Base-by-base conservation (phyloP, 2,888 invertebrate species). In the Epinotia bilunana region DNA sequence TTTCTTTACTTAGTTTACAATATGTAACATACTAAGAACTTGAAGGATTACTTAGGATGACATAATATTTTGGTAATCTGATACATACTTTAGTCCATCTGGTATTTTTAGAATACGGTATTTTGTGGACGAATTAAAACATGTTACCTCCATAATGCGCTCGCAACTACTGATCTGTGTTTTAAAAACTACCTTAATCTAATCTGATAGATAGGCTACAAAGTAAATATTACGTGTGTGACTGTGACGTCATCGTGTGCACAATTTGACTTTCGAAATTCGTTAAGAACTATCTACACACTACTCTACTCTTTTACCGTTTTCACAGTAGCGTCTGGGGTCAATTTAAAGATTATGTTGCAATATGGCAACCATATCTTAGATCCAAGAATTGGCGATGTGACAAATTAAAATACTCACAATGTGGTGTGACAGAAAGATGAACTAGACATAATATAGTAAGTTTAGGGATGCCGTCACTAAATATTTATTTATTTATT, bases 61-160 rank as follows among this genome's bases (percentile, higher is more conserved):
- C n/a, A 53, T 53, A 53, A 53, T n/a, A 7, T 7, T 39, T 53
- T 7, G 53, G 7, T 3, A 53, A 53, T 53, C n/a, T n/a, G 53
- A n/a, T 53, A 6, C 16, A 16, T 49, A n/a, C n/a, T n/a, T n/a
- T n/a, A 5, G 16, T 16, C 16, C 49, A n/a, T 33, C 4, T 57
- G 20, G 20, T 23, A 58, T 5, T 23, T 23, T 20, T 39, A 39
- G 39, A 39, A 39, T 9, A 39, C 9, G 9, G 39, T 23, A 60
- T 67, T 57, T 67, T 33, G 18, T 3, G 16, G 28, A 49, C 33
- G 0, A 28, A 13, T 18, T 2, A 9, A 67, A 71, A 43, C 57
- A 55, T n/a, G 46, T 83, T 78, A 76, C 78, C 84, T 83, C 83
- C 85, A 84, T 83, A 77, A 77, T 69, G 72, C 46, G 67, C 53